Base-by-base conservation (phyloP, 2,888 invertebrate genomes). In the Stratiomys singularior region DNA sequence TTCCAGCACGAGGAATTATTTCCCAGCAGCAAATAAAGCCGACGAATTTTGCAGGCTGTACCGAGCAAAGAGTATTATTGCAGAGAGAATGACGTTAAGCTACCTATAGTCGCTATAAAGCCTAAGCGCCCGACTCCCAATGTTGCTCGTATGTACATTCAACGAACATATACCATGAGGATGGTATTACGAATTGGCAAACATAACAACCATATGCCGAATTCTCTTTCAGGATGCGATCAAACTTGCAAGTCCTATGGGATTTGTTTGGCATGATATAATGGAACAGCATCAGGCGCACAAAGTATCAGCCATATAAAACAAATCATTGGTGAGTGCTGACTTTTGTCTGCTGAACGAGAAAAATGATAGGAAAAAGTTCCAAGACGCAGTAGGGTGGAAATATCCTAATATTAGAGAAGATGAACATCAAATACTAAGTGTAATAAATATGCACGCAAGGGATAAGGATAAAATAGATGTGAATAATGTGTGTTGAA, bases 191-290 rank as follows among this genome's bases (percentile, higher is more conserved):
- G 25, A 28, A 47, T 56, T 44, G 77, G 66, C 66, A 72, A 52
- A 63, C 67, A 77, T 9, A 27, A 76, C 67, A 77, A 77, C 79
- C 79, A 77, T 79, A 79, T 79, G 77, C 77, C 79, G 56, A 79
- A 71, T 77, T 79, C 76, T 76, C 77, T 79, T 77, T 77, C 67
- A 60, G 47, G 77, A 63, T 46, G 77, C 56, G 76, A 76, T 79
- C 77, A 79, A 79, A 58, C 60, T 23, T 44, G 28, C 13, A 47
- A 56, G 46, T 79, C 79, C 79, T 77, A 37, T 76, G 79, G 79
- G 79, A 77, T 77, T 79, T 79, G 76, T 63, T 76, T 52, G 64
- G 37, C 76, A 77, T 77, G 67, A 67, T 78, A 77, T 52, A 52
- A 52, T 52, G 52, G 52, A 52, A 52, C 52, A 52, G 18, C 52